A percentile compares a stretch with the other conserved stretches of the same genome.
Conservation (phyloP, 2,888 invertebrate genomes). For the Drosophila vallismaia region DNA sequence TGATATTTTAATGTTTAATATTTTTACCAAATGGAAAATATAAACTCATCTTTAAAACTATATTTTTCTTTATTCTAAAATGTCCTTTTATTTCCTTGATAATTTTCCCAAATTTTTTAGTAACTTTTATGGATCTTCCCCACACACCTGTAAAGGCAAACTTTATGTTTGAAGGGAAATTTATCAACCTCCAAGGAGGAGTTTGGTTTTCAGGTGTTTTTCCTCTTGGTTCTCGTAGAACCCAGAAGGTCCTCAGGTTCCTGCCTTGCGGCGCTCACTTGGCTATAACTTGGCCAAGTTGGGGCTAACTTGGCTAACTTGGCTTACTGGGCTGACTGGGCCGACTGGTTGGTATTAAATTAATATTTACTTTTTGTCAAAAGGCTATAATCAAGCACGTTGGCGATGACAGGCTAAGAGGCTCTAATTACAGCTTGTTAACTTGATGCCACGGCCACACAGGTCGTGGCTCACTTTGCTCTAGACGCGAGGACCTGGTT, state of each 20-base stretch:
- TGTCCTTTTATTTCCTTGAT: too few species aligned
- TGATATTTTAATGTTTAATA: too few species aligned
- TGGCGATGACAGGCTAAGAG: slow-evolving; percentile 84
- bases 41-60: too few species aligned
- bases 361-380: slow-evolving; percentile 84
- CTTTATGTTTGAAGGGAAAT: slow-evolving; percentile 18
- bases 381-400: slow-evolving; percentile 83
- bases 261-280: slow-evolving; percentile 25
- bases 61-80: too few species aligned
- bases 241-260: neutral
- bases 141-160: slow-evolving; percentile 24
- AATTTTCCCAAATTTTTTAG: too few species aligned
- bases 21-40: too few species aligned
- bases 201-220: slow-evolving; percentile 2
- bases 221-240: too few species aligned
- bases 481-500: slow-evolving; percentile 12
- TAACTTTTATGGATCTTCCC: too few species aligned
- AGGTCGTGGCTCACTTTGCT: slow-evolving; percentile 72
- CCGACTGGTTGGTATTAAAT: slow-evolving; percentile 79
- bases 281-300: neutral
- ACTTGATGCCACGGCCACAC: slow-evolving; percentile 78
- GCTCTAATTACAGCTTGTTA: slow-evolving; percentile 84
- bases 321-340: slow-evolving; percentile 32
- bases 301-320: neutral
- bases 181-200: slow-evolving; percentile 16